phyloP scores from a whole-genome alignment of 2,888 invertebrate genomes.

The Lissocephala sabroskyi region DNA sequence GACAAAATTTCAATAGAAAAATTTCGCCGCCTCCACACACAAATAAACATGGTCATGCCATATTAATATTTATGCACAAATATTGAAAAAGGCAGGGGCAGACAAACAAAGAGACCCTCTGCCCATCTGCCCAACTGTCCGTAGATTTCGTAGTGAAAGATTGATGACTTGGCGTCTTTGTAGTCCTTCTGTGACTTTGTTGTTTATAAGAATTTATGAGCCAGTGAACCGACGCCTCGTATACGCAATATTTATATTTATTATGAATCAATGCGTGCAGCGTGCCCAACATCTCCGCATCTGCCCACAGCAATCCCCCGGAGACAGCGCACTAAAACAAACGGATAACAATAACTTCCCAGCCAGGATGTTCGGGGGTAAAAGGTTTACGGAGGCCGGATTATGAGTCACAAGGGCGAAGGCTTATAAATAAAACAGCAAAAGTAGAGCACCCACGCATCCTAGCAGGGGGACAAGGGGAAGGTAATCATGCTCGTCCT shows the following conservation, averaged over 20 bases:
- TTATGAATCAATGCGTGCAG: conserved; percentile 60
- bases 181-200: not conserved
- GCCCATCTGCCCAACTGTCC: no score
- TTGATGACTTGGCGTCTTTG: conserved; percentile 50
- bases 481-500: conserved; percentile 7
- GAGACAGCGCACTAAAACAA: conserved; percentile 43
- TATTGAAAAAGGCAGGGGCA: conserved; percentile 32
- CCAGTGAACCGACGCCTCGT: conserved; percentile 36
- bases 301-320: not conserved
- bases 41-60: conserved; percentile 55
- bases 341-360: conserved; percentile 65
- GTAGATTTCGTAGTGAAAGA: no score
- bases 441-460: conserved; percentile 47
- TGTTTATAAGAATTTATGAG: conserved; percentile 59
- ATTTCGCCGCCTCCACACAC: no score
- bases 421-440: conserved; percentile 26
- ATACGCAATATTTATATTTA: conserved; percentile 64
- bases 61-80: conserved; percentile 64
- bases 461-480: conserved; percentile 21
- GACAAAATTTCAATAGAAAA: no score
- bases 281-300: not conserved
- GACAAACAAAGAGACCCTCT: not conserved
- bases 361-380: conserved; percentile 16
- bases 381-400: conserved; percentile 37
- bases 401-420: conserved; percentile 24